Base-by-base conservation (phyloP, 2,888 invertebrate genomes). In the Ophioninae sp. region DNA sequence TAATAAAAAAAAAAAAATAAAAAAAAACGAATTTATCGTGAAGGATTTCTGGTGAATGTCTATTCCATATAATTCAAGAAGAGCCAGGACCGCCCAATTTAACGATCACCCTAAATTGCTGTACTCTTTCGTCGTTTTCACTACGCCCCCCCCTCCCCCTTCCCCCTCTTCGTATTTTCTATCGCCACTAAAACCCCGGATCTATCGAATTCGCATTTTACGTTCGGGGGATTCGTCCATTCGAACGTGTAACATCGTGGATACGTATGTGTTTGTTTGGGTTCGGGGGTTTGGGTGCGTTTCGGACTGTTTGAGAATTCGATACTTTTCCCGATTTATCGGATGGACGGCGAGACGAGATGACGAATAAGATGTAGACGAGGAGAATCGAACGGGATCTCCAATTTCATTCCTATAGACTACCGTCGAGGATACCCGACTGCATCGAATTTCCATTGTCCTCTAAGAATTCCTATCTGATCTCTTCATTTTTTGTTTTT, bases 401-500 rank as follows among this genome's bases (percentile, higher is more conserved):
- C 82, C 76, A 73, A 71, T 84, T 82, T 85, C 85, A 20, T 59
- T 58, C 64, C 8, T 9, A n/a, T 39, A 59, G 61, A n/a, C n/a
- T n/a, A 59, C 56, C 82, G 61, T 56, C n/a, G 51, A 23, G 37
- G 59, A 73, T 73, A 22, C 69, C 51, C 44, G 59, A 58, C 68
- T 69, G 82, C 79, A 84, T 85, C 84, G 69, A 75, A 85, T 85
- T 82, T 85, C 85, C 78, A 84, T 85, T 85, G 76, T 84, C 71
- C 23, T 30, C 30, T 30, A 3, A 1, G 30, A 30, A 30, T 3
- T 30, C 30, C 2, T 30, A 30, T 30, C 30, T 30, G 30, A 30
- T 30, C 30, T 30, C 2, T 30, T 30, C 30, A 30, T 30, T 30
- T 30, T 30, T 30, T 30, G 30, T 30, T 30, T 2, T 30, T 30